phyloP scores from a whole-genome alignment of 2,888 invertebrate species.

The Stramonita haemastoma region DNA sequence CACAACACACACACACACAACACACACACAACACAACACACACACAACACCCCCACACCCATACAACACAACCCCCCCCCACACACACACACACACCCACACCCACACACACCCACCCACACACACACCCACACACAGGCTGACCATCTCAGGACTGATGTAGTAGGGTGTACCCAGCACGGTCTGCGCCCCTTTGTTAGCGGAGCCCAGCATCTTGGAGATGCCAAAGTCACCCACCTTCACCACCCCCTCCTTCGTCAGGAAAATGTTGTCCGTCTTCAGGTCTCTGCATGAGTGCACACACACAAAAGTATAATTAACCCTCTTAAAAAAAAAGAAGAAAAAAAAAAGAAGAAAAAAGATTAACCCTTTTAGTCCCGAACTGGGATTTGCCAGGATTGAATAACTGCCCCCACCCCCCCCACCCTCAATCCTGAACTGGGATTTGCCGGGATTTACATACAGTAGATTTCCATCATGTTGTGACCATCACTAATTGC shows the following conservation, averaged over 20 bases:
- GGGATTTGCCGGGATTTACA: no score
- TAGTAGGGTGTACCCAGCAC: constrained; percentile 87
- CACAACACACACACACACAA: not conserved
- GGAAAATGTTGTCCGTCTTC: constrained; percentile 86
- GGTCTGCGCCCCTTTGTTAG: constrained; percentile 83
- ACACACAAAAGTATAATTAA: not conserved
- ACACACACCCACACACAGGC: not conserved
- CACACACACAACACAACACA: not conserved
- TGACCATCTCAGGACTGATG: constrained; percentile 85
- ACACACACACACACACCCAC: not conserved
- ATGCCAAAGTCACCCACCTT: constrained; percentile 87
- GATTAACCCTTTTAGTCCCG: no score
- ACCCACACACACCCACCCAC: not conserved
- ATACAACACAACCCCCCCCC: not conserved
- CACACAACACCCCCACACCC: not conserved
- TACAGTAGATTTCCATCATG: no score
- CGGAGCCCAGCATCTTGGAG: constrained; percentile 85
- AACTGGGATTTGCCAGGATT: no score
- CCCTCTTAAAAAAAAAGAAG: not conserved
- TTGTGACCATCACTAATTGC: no score
- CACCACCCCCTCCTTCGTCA: constrained; percentile 83
- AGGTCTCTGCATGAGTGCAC: constrained; percentile 81
- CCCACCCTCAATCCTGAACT: no score
- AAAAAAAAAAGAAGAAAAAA: no score
- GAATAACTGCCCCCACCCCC: no score